Base-by-base conservation (phyloP, 2,113 vertebrate species). In the Salminus brasiliensis region DNA sequence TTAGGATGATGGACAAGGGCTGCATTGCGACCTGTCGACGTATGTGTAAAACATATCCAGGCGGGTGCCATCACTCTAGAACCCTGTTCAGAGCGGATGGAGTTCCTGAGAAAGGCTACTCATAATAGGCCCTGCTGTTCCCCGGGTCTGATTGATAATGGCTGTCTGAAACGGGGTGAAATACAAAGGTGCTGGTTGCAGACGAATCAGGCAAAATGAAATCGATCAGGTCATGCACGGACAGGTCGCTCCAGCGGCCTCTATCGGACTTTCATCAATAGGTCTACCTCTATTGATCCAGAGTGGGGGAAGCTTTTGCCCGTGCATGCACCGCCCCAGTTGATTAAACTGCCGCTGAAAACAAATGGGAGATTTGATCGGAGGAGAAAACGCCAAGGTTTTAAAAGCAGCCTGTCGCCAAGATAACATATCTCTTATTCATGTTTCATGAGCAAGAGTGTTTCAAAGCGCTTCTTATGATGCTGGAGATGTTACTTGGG, bases 211-310 rank as follows among this genome's bases (percentile, higher is more conserved):
- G 66, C 81, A 78, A 85, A 83, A 87, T 87, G 53, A 85, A 83
- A 85, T 87, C 78, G 81, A 85, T 87, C 49, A 18, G 47, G 59
- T 63, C 32, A 49, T 78, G 70, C 32, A 23, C 67, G 85, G 78
- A 87, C 78, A 49, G 63, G 83, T 83, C 30, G 71, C 80, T 82
- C 74, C 52, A 75, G 27, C 49, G 45, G 74, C 78, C 81, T 83
- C 78, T 87, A 83, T 87, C 75, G 60, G 83, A 72, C 59, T 43
- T 36, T 83, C 74, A 83, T 85, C 81, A 71, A 85, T 84, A 79
- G 69, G 69, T 32, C 45, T 79, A 81, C 79, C 76, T 72, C 45
- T 85, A 86, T 85, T 84, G 87, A 88, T 86, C 82, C 72, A 23
- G 60, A 84, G 77, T 2, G 25, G 78, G 66, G 78, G 70, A 84